phyloP scores from a whole-genome alignment of 2,113 vertebrate genomes.

The Crypturellus undulatus region DNA sequence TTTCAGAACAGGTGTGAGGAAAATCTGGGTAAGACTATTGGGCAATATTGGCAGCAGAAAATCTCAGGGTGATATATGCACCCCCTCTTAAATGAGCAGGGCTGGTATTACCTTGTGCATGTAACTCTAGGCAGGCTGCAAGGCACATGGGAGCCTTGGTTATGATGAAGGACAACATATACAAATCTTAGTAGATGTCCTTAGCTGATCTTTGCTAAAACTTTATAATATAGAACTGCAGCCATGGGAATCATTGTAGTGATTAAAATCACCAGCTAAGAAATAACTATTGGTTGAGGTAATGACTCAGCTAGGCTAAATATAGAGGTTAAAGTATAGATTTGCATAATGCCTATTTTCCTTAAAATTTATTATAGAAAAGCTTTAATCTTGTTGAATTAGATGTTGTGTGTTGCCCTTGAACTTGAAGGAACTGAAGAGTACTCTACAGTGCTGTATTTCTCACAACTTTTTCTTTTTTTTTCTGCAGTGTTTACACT shows the following conservation, averaged over 20 bases:
- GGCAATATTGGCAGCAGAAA: background rate
- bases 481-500: slow-evolving; percentile 90
- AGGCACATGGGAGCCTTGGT: rapidly evolving
- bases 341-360: background rate
- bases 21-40: background rate
- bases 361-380: background rate
- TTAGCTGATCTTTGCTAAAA: background rate
- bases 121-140: background rate
- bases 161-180: background rate
- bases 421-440: background rate
- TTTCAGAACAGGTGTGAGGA: background rate
- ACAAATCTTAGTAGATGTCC: background rate
- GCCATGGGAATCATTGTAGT: background rate
- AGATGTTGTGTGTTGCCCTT: background rate
- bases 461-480: background rate
- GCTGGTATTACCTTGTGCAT: background rate
- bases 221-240: background rate
- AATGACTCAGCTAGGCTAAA: background rate
- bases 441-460: background rate
- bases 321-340: background rate
- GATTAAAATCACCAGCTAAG: background rate
- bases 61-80: background rate
- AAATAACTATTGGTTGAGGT: background rate
- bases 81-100: rapidly evolving
- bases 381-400: background rate